Percentiles rank a stretch among this genome's conserved stretches.
phyloP scores from a whole-genome alignment of 2,113 vertebrate genomes.

The Bungarus multicinctus region DNA sequence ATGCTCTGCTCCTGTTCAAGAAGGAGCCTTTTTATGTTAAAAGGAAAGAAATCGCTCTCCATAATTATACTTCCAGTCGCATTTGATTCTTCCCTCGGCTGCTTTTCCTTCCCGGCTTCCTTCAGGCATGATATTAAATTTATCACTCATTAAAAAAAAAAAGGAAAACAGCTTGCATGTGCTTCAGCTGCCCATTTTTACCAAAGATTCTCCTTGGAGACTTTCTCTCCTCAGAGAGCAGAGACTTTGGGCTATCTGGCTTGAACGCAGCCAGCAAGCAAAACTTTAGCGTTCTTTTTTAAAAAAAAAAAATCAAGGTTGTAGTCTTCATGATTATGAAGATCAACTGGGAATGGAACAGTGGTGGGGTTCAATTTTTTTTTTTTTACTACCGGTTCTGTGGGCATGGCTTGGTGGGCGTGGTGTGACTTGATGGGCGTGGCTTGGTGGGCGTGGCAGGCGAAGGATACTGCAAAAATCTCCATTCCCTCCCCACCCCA shows the following conservation, averaged over 20 bases:
- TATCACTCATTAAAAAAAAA: not conserved
- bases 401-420: no score
- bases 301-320: not conserved
- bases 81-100: constrained; percentile 31
- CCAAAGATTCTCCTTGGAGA: not conserved
- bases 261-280: not conserved
- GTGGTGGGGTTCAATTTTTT: no score
- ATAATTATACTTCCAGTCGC: constrained; percentile 50
- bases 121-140: constrained; percentile 24
- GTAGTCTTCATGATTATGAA: not conserved
- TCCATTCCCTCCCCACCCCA: no score
- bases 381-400: no score
- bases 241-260: not conserved
- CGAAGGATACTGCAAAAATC: no score
- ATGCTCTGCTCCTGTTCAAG: not conserved
- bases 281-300: not conserved
- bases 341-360: no score
- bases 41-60: constrained; percentile 35
- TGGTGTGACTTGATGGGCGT: no score
- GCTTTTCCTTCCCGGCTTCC: constrained; percentile 42
- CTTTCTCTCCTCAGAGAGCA: not conserved
- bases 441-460: no score
- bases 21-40: constrained; percentile 27
- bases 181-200: not conserved
- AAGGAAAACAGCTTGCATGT: not conserved